Evolutionary conservation across 2,113 vertebrate genomes (phyloP), one percentile per base, ranked within the genome.

Genomic region (Macrotus californicus): DNA sequence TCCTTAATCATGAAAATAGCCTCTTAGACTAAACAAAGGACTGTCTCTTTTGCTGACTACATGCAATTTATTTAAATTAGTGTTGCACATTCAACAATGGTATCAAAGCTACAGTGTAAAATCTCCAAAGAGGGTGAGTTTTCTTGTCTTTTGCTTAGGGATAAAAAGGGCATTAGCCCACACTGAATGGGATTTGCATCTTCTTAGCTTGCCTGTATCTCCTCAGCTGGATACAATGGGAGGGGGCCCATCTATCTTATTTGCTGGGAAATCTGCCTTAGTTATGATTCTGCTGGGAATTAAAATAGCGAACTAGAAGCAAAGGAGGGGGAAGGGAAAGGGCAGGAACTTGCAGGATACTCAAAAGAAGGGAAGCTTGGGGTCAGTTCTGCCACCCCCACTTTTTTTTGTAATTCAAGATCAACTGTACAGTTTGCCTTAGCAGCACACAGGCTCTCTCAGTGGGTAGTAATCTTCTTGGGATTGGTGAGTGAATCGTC

Each of bases 11-110:
- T 12, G 83, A 86, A 96, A 89, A 82, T n/a, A 95, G n/a, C 66
- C 41, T 75, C 95, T 81, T 87, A 94, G 93, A 96, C 94, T 96
- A 97, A 93, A 96, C 93, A 97, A 95, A 95, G 22, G 94, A 48
- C 91, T 41, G 76, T 76, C 96, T 94, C 88, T 26, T 91, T 92
- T 83, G 79, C 76, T 90, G 67, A 91, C 86, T 56, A 70, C 41
- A 46, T 91, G 77, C 48, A 61, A 89, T 95, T 96, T 95, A 96
- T 96, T 96, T 93, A 96, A 97, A 96, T 94, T 75, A 92, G 83
- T 18, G 22, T 93, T 69, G 39, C 48, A 61, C 21, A 7, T 77
- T 89, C 59, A 14, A 72, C 69, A 82, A 3, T 81, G 52, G 41
- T 29, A 19, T 87, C 31, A 22, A 83, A 89, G 86, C 39, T 43